phyloP scores from a whole-genome alignment of 2,797 vertebrate species.

The Linurgus olivaceus region DNA sequence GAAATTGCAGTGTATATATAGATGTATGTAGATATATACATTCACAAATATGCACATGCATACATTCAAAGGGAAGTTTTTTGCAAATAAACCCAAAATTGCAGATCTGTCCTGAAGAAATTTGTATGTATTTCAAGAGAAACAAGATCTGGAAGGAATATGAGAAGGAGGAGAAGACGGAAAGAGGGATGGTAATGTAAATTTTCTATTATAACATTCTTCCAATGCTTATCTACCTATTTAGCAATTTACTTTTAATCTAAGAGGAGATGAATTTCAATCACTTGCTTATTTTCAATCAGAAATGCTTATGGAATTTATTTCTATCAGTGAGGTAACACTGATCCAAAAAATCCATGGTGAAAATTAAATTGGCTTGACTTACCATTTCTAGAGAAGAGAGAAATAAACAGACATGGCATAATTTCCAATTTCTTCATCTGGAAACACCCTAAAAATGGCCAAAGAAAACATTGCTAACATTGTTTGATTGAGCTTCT shows the following conservation, averaged over 20 bases:
- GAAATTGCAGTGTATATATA: background rate
- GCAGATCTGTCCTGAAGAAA: background rate
- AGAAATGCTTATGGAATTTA: background rate
- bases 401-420: background rate
- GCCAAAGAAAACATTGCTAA: background rate
- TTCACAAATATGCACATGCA: background rate
- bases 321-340: background rate
- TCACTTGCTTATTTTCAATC: background rate
- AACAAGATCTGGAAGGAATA: background rate
- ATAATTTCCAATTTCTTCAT: background rate
- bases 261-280: background rate
- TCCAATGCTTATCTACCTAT: background rate
- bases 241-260: background rate
- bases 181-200: background rate
- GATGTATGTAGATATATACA: background rate
- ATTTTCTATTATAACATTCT: rapidly evolving
- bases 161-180: background rate
- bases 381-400: rapidly evolving
- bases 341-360: background rate
- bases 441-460: background rate
- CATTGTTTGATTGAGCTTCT: background rate
- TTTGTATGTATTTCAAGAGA: background rate
- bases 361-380: background rate
- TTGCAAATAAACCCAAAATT: background rate
- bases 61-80: background rate